Conservation (phyloP, 1,140 invertebrate species). For the Conus betulinus region DNA sequence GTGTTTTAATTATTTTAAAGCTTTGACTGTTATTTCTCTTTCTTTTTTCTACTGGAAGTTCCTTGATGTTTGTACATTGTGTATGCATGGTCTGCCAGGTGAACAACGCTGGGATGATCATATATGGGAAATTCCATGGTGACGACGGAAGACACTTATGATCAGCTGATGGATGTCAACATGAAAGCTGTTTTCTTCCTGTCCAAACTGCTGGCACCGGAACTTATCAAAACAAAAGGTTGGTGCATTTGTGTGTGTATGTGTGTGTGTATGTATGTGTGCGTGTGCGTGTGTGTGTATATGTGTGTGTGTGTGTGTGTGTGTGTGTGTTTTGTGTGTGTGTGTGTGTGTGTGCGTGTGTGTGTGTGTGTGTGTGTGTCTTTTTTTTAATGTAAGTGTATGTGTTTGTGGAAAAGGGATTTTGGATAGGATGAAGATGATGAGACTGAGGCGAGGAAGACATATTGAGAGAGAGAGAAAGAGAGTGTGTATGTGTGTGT, state of each 20-base stretch:
- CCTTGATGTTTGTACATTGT: too few species aligned
- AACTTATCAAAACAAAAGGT: constrained; percentile 37
- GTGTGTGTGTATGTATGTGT: background rate
- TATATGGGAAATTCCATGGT: background rate
- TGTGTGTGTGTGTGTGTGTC: background rate
- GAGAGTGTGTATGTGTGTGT: too few species aligned
- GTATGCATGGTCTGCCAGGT: background rate
- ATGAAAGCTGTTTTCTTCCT: constrained; percentile 24
- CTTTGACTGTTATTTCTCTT: background rate
- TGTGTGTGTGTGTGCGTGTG: too few species aligned
- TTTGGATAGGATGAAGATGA: too few species aligned
- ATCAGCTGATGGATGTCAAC: constrained; percentile 30
- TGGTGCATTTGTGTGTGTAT: background rate
- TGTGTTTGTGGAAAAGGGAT: too few species aligned
- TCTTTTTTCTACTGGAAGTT: background rate
- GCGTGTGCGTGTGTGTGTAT: too few species aligned
- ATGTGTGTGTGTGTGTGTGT: too few species aligned
- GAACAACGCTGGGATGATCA: constrained; percentile 32
- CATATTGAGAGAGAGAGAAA: too few species aligned
- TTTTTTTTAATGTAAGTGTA: too few species aligned
- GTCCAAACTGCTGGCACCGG: background rate
- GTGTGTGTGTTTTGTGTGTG: too few species aligned
- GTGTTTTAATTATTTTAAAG: background rate
- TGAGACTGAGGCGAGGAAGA: too few species aligned
- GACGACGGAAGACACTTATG: constrained; percentile 2